Base-by-base conservation (phyloP, 1,140 invertebrate genomes). In the Oryctes rhinoceros region DNA sequence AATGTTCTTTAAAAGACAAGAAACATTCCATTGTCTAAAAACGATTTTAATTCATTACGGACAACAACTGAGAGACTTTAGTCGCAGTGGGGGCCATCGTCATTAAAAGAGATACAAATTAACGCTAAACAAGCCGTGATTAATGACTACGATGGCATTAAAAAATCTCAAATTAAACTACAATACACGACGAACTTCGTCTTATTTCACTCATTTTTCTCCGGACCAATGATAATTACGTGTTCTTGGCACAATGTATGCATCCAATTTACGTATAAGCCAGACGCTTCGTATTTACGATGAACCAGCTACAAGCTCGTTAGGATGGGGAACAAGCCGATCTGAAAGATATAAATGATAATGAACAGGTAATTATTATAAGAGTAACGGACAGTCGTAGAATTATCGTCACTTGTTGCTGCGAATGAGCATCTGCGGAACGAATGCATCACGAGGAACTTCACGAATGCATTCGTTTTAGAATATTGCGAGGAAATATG, bases 91-190 rank as follows among this genome's bases (percentile, higher is more conserved):
- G 65, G 30, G 65, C 65, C 65, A 67, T 67, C 65, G 65, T 67
- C 65, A 67, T 67, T 67, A 67, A 67, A 67, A 67, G 65, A 67
- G 65, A 67, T 67, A 67, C 65, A 67, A 67, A 67, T 67, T 67
- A 67, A 67, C 65, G 65, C 30, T 67, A 67, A 67, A 67, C 65
- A 67, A 67, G 65, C n/a, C 20, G 65, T 67, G 65, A 67, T 67
- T 67, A 24, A 67, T 67, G 65, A 67, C 18, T 67, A 0, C 10
- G 5, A 18, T 18, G 6, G 65, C 18, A 67, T 35, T 67, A 67
- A 67, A n/a, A 67, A 67, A 67, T 67, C 20, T 18, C 20, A 67
- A 67, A 67, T 67, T 67, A 67, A 67, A 67, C 65, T 67, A 67
- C 65, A 67, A 67, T 67, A 67, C 65, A 11, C 5, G 65, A 6